Evolutionary conservation across 1,140 invertebrate species (phyloP).

Genomic region (Caenorhabditis briggsae): DNA sequence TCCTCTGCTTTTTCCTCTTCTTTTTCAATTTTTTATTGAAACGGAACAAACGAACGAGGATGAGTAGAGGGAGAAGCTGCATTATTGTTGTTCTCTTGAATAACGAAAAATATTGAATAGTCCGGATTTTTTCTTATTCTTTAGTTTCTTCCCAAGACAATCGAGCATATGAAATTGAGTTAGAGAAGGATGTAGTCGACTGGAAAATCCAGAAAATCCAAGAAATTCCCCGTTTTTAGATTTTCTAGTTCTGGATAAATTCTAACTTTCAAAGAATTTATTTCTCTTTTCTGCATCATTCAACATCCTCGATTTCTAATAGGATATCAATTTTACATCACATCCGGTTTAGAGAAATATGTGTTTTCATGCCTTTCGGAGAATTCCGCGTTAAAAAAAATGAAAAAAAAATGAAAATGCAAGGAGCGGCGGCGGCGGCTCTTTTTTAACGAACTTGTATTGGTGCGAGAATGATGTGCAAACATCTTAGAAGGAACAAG

Average conservation of each 20-base stretch:
- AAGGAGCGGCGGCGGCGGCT: background rate
- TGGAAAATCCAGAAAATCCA: constrained; percentile 6
- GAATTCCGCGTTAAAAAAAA: background rate
- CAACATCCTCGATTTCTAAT: background rate
- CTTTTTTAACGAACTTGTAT: background rate
- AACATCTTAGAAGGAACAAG: constrained; percentile 31
- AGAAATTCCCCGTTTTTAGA: background rate
- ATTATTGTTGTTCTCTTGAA: background rate
- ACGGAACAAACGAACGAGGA: constrained; percentile 6
- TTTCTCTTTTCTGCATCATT: background rate
- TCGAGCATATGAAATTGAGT: background rate
- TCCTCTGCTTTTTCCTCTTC: background rate
- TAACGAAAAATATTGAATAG: background rate
- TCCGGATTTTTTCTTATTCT: background rate
- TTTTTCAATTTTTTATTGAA: background rate
- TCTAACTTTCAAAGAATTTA: background rate
- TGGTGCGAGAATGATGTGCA: constrained; percentile 1
- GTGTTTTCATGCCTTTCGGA: background rate
- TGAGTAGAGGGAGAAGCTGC: background rate
- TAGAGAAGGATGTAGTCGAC: background rate
- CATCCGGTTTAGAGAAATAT: background rate
- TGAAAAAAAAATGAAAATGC: background rate
- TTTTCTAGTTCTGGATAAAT: background rate
- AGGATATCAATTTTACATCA: background rate
- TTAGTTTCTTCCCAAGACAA: background rate